A percentile compares a stretch with the other conserved stretches of the same genome.
phyloP scores from a whole-genome alignment of 2,113 vertebrate species.

The Anarrhichthys ocellatus region DNA sequence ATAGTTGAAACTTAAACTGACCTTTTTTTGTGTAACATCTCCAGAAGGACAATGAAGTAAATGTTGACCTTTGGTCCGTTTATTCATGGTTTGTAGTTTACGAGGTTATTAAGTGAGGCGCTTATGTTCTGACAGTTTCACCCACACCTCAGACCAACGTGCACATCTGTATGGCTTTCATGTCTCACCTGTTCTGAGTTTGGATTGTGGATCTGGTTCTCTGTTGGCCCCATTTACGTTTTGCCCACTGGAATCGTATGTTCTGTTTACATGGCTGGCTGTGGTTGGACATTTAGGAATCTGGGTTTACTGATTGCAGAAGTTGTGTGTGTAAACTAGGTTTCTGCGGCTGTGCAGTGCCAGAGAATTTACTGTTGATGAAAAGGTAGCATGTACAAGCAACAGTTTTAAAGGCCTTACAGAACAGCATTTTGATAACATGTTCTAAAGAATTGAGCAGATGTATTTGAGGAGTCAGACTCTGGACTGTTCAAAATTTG shows the following conservation, averaged over 20 bases:
- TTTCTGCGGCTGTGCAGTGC: background rate
- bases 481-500: background rate
- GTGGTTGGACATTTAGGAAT: background rate
- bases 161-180: constrained; percentile 20
- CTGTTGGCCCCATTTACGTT: background rate
- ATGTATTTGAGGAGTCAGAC: background rate
- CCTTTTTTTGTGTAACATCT: background rate
- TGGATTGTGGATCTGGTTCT: constrained; percentile 26
- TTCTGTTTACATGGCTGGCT: background rate
- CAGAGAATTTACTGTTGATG: background rate
- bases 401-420: background rate
- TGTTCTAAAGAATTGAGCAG: background rate
- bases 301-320: background rate
- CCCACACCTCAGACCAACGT: background rate
- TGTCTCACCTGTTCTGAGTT: constrained; percentile 42
- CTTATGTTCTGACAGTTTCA: constrained; percentile 9
- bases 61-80: background rate
- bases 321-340: background rate
- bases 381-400: background rate
- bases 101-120: background rate
- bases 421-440: background rate
- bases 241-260: constrained; percentile 1
- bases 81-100: background rate
- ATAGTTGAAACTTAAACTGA: background rate
- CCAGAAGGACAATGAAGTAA: background rate